Base-by-base conservation (phyloP, 2,888 invertebrate species). In the Tachina lurida region DNA sequence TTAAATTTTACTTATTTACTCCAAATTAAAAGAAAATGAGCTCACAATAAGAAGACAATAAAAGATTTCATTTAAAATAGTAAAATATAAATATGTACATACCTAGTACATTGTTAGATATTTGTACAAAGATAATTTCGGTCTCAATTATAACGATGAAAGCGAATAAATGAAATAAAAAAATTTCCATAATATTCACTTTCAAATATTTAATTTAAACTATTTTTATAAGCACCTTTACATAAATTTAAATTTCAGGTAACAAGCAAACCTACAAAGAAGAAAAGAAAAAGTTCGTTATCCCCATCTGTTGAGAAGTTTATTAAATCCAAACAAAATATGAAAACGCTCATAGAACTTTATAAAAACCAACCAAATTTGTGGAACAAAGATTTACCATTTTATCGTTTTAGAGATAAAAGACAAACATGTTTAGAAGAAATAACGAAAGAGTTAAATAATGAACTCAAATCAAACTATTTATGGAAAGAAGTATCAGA, bases 321-420 rank as follows among this genome's bases (percentile, higher is more conserved):
- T 54, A 71, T 81, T 12, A 86, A 79, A 56, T 83, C 83, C 4
- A 70, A 79, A 45, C n/a, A 39, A 62, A 86, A 86, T 71, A 79
- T 86, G 45, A 71, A 63, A 45, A 47, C 19, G 8, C 47, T 86
- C 10, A 86, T 86, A 13, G 82, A 78, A 67, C 60, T 75, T 45
- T 86, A 86, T 54, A 86, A 76, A 76, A 79, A 71, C 52, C 79
- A 83, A 15, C 74, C 86, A n/a, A 71, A 75, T 12, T 70, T 86
- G 52, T 86, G 86, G 86, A 86, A 86, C 22, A 83, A 78, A 47
- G 60, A 79, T 31, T 60, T 62, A 43, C 83, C 83, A 0, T 60
- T 79, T 41, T 74, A 71, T 39, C 63, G 79, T 52, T 71, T 83
- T 47, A 78, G 78, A 75, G 75, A 83, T 54, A 84, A 78, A 78